A percentile compares a stretch with the other conserved stretches of the same genome.
These are phyloP conservation scores for Valencia hispanica DNA, from an alignment of 2,797 vertebrate species.

Conservation along the genomic window DNA sequence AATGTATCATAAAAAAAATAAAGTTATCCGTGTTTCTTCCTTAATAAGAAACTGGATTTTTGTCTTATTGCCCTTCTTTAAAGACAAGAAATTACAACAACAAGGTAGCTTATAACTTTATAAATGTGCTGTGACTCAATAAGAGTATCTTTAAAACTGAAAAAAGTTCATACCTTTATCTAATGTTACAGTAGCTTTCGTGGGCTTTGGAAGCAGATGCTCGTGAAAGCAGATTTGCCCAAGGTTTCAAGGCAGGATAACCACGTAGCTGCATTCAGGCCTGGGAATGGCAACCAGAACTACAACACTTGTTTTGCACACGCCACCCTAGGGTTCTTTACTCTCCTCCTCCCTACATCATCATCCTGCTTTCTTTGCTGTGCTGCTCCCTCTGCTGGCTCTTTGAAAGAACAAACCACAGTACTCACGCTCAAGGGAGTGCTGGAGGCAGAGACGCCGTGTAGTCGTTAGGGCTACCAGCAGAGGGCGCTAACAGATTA, in stretches of 20 bases:
- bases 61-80: slow-evolving; percentile 9
- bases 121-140: slow-evolving; percentile 24
- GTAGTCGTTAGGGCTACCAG: slow-evolving; percentile 23
- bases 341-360: slow-evolving; percentile 67
- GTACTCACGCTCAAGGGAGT: background rate
- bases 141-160: slow-evolving; percentile 28
- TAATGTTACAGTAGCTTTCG: slow-evolving; percentile 55
- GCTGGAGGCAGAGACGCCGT: background rate
- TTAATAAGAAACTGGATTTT: slow-evolving; percentile 10
- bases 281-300: slow-evolving; percentile 64
- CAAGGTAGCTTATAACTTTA: slow-evolving; percentile 20
- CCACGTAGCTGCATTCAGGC: slow-evolving; percentile 52
- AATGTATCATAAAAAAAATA: background rate
- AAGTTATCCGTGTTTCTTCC: background rate
- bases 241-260: slow-evolving; percentile 52
- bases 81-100: slow-evolving; percentile 8
- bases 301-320: slow-evolving; percentile 77
- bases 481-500: slow-evolving; percentile 52
- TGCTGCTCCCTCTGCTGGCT: slow-evolving; percentile 75
- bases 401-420: background rate
- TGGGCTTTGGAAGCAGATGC: slow-evolving; percentile 37
- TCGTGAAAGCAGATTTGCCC: slow-evolving; percentile 19
- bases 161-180: slow-evolving; percentile 60
- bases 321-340: slow-evolving; percentile 68
- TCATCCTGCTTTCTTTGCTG: slow-evolving; percentile 73